Conservation (phyloP, 1,140 invertebrate species). For the Brachionus rotundiformis region DNA sequence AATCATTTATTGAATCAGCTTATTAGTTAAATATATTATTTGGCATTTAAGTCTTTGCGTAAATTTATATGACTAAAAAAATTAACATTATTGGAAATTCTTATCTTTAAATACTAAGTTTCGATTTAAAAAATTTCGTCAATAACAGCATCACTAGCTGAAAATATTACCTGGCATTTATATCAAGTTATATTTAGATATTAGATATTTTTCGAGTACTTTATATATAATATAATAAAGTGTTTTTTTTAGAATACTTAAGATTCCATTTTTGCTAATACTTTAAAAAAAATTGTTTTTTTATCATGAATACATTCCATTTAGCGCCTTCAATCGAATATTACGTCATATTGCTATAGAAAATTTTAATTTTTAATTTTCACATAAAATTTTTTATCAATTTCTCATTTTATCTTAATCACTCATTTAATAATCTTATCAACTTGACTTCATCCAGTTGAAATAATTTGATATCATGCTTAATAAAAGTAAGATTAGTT, state of each 20-base stretch:
- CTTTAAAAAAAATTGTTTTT: not conserved
- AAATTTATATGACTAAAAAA: not conserved
- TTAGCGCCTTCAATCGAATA: not conserved
- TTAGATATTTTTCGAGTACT: not conserved
- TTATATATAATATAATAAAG: not conserved
- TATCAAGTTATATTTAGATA: not conserved
- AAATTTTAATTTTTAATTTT: not conserved
- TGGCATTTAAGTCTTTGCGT: not conserved
- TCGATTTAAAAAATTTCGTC: not conserved
- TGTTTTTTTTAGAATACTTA: not conserved
- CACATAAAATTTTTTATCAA: not conserved
- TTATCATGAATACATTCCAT: not conserved
- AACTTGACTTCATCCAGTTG: not conserved
- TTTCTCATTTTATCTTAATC: slow-evolving; percentile 11
- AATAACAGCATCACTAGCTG: not conserved
- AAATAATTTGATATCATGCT: too few species aligned
- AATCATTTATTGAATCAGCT: not conserved
- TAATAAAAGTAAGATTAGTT: too few species aligned
- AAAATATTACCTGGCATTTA: not conserved
- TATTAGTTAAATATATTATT: not conserved
- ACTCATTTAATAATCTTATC: not conserved
- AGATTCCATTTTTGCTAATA: not conserved
- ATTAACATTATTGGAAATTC: not conserved
- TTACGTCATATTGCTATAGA: not conserved
- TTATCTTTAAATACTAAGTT: not conserved